phyloP scores from a whole-genome alignment of 2,888 invertebrate species.

The Pristionchus exspectatus region DNA sequence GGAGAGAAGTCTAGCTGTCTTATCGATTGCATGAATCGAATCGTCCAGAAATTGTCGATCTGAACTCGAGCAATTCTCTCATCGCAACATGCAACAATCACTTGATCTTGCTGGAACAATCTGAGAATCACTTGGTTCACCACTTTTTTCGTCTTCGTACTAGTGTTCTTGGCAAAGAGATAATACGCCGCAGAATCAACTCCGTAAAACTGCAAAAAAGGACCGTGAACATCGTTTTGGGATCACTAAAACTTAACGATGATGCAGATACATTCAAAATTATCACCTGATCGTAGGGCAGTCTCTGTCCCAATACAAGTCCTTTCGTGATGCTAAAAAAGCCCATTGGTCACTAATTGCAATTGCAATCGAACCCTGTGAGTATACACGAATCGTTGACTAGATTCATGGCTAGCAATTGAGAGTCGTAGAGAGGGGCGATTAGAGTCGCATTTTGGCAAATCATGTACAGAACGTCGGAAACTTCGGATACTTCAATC shows the following conservation, averaged over 20 bases:
- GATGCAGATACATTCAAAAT: too few relatives aligned
- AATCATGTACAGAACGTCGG: neutral
- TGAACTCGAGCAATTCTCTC: neutral
- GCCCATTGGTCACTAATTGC: neutral
- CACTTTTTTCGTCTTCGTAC: neutral
- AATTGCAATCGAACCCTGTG: neutral
- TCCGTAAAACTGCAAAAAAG: neutral
- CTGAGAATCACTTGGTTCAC: neutral
- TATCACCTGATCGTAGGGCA: neutral
- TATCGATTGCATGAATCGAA: neutral
- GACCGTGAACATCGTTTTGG: too few relatives aligned
- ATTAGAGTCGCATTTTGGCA: neutral
- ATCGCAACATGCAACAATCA: neutral
- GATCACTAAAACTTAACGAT: too few relatives aligned
- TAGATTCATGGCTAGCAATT: neutral
- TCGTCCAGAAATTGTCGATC: neutral
- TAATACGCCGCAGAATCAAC: neutral
- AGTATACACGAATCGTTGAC: neutral
- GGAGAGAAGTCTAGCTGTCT: neutral
- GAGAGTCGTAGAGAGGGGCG: neutral
- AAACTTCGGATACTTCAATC: neutral
- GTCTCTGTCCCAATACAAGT: neutral
- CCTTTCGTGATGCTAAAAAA: neutral
- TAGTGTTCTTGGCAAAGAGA: neutral
- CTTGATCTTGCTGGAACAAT: neutral